These are phyloP conservation scores for Chelonus formosanus DNA, from an alignment of 2,888 invertebrate genomes.

Conservation along the genomic window DNA sequence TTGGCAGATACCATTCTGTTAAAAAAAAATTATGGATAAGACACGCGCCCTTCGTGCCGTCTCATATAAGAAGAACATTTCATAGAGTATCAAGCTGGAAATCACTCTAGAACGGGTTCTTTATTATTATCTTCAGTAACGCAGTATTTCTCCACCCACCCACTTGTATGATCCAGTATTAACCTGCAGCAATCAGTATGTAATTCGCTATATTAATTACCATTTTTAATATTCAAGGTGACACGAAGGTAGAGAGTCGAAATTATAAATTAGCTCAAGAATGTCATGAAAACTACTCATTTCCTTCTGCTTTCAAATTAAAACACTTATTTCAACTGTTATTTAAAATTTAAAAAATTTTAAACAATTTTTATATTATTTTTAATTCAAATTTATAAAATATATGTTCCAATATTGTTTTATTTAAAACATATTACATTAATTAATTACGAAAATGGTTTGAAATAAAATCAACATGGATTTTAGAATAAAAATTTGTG, in stretches of 20 bases:
- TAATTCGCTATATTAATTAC: slow-evolving; percentile 39
- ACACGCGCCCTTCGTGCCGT: neutral
- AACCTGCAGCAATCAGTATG: slow-evolving; percentile 35
- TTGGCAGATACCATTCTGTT: too few species aligned
- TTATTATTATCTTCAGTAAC: slow-evolving; percentile 29
- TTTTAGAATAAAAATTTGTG: too few species aligned
- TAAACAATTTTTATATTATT: too few species aligned
- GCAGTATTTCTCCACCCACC: slow-evolving; percentile 40
- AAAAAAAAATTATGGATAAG: too few species aligned
- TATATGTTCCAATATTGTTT: too few species aligned
- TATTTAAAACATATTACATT: too few species aligned
- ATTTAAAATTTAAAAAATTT: too few species aligned
- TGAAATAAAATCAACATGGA: too few species aligned
- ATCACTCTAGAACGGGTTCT: slow-evolving; percentile 19
- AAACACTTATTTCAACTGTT: too few species aligned
- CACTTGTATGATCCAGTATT: slow-evolving; percentile 27
- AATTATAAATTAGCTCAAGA: slow-evolving; percentile 14
- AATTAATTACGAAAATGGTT: too few species aligned
- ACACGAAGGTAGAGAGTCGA: slow-evolving; percentile 16
- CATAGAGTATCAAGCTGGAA: slow-evolving; percentile 26
- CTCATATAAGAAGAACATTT: slow-evolving; percentile 22
- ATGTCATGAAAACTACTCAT: neutral
- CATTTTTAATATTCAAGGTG: slow-evolving; percentile 21
- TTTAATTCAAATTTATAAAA: too few species aligned
- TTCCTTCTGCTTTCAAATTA: too few species aligned